Percentiles rank a stretch among this genome's conserved stretches.
These are phyloP conservation scores for Clarias pachynema DNA, from an alignment of 2,797 vertebrate species.

Conservation along the genomic window DNA sequence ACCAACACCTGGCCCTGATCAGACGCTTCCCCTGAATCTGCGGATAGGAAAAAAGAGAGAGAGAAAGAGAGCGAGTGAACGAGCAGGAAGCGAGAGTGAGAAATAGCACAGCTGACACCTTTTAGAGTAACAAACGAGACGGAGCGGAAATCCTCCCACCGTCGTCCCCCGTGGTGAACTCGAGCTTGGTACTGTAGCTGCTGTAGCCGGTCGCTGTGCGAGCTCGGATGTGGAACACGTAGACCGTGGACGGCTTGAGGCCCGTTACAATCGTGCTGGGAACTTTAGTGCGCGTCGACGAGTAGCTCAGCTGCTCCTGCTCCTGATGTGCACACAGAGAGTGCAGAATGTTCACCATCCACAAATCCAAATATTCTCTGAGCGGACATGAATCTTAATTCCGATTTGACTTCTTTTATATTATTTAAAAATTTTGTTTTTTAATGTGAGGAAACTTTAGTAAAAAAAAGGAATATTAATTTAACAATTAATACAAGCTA, in stretches of 20 bases:
- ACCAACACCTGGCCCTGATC: slow-evolving; percentile 96
- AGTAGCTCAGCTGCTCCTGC: slow-evolving; percentile 96
- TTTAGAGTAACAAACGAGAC: background rate
- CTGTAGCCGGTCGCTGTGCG: slow-evolving; percentile 91
- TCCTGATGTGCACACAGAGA: slow-evolving; percentile 74
- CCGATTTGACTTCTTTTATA: background rate
- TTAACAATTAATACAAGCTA: background rate
- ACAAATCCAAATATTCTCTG: background rate
- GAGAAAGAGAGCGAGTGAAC: background rate
- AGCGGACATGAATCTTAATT: background rate
- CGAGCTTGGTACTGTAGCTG: slow-evolving; percentile 93
- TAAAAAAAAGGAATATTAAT: background rate
- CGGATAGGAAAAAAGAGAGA: slow-evolving; percentile 31
- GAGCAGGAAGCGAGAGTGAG: too few relatives aligned
- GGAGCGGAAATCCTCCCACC: slow-evolving; percentile 72
- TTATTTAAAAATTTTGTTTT: background rate
- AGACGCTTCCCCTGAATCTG: slow-evolving; percentile 90
- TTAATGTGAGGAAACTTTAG: background rate
- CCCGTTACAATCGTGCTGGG: slow-evolving; percentile 91
- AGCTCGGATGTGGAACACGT: slow-evolving; percentile 93
- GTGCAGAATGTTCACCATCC: background rate
- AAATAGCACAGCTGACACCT: background rate
- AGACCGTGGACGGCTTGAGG: slow-evolving; percentile 91
- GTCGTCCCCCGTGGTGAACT: slow-evolving; percentile 92
- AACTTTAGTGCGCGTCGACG: slow-evolving; percentile 90